Evolutionary conservation across 2,797 vertebrate genomes (phyloP).

Genomic region (Gephyroberyx darwinii): DNA sequence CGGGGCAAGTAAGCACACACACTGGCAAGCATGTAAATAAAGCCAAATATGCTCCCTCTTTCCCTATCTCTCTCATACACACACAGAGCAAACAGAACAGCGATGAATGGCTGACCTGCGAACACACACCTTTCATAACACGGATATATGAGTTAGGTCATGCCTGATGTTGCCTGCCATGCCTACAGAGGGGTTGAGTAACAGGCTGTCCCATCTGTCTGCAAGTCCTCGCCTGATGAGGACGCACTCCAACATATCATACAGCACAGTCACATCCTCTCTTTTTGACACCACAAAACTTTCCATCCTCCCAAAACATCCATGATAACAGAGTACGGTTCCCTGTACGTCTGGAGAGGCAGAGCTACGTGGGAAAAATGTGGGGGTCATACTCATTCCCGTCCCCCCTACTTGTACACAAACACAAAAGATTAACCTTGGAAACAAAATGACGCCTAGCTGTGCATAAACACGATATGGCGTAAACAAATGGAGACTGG

Average conservation of each 20-base stretch:
- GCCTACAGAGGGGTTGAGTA: constrained; percentile 1
- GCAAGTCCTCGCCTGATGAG: constrained; percentile 12
- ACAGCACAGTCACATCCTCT: constrained; percentile 6
- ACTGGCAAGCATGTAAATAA: background rate
- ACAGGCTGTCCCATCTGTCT: constrained; percentile 16
- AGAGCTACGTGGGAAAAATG: background rate
- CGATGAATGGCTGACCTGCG: constrained; percentile 9
- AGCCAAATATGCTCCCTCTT: background rate
- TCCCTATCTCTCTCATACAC: background rate
- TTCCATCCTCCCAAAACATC: background rate
- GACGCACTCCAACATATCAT: background rate
- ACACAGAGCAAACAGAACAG: background rate
- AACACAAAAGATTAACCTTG: background rate
- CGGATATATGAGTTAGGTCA: constrained; percentile 1
- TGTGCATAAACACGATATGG: background rate
- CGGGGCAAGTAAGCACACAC: background rate
- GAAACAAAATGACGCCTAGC: background rate
- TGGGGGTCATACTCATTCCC: background rate
- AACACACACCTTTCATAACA: constrained; percentile 6
- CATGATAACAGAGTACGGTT: background rate
- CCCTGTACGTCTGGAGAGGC: constrained; percentile 25
- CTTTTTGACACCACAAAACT: background rate
- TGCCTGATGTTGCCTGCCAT: background rate
- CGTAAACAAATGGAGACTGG: background rate
- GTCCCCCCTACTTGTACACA: background rate